Evolutionary conservation across 2,797 vertebrate species (phyloP), one percentile per base, ranked within the genome.

Genomic region (Arvicola amphibius): DNA sequence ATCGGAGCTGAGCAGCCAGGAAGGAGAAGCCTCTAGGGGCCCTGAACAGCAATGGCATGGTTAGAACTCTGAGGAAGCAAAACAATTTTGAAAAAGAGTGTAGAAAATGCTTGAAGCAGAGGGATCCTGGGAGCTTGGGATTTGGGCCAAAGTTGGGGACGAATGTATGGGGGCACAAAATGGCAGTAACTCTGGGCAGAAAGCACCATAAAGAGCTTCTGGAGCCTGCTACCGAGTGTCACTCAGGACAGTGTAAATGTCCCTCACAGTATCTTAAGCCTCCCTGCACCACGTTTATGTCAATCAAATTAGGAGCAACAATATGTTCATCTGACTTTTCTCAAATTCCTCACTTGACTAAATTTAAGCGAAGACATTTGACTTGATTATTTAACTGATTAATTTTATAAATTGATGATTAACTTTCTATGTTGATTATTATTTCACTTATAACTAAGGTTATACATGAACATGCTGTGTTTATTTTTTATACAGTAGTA

Each of bases 41-140:
- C 76, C 34, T 32, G 85, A 83, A 71, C 56, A 92, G 79, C 90
- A 91, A 21, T 61, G 86, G 74, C 90, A 81, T 37, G 88, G 88
- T 40, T 88, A 88, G 85, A 94, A 48, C 32, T 87, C 73, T 80
- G 12, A 1, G 86, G 84, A 93, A 97, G 78, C 59, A 67, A 88
- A 97, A 51, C 63, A 77, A 69, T 94, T 92, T 67, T 91, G 88
- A 97, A 88, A 81, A 92, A 92, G 63, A 77, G 43, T 92, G 56
- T 32, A 90, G 56, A 94, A 92, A 93, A 96, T 91, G 71, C 84
- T 74, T 92, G 77, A 97, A 85, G 73, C 86, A 40, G 65, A 88
- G 80, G 90, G 73, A 94, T 86, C 32, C 67, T 81, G 65, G 53
- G 86, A 96, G 76, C 59, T 37, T 96, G 71, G 96, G 94, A 92